Conservation (phyloP, 2,113 vertebrate species). For the Ciconia boyciana region DNA sequence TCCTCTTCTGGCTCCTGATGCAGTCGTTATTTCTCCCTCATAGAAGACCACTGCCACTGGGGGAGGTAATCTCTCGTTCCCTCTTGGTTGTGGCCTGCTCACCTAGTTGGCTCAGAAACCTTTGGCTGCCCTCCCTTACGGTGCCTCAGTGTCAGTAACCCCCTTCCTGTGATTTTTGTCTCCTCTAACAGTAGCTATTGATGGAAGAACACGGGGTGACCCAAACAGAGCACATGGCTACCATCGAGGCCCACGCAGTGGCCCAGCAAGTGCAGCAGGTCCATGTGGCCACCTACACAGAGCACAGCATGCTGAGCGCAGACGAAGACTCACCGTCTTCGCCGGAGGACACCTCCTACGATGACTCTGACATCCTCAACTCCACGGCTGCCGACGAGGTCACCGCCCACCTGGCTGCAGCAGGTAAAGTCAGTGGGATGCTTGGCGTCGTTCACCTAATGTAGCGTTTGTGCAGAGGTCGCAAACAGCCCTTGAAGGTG, state of each 20-base stretch:
- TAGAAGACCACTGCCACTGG: rapidly evolving
- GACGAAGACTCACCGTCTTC: slow-evolving; percentile 97
- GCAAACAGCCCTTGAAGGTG: neutral
- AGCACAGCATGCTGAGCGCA: slow-evolving; percentile 91
- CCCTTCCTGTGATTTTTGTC: neutral
- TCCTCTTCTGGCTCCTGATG: neutral
- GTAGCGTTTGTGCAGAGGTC: neutral
- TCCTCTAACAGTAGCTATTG: slow-evolving; percentile 48
- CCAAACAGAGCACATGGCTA: slow-evolving; percentile 93
- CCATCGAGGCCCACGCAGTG: slow-evolving; percentile 94
- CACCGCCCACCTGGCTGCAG: slow-evolving; percentile 94
- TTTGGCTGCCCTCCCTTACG: neutral
- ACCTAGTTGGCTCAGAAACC: neutral
- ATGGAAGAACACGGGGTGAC: slow-evolving; percentile 94
- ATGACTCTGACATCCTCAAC: slow-evolving; percentile 98
- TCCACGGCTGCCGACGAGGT: slow-evolving; percentile 93
- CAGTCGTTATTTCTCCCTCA: rapidly evolving
- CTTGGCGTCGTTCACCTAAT: rapidly evolving
- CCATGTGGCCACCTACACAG: slow-evolving; percentile 92
- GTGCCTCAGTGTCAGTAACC: neutral
- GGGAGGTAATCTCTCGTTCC: neutral
- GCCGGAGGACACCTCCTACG: slow-evolving; percentile 92
- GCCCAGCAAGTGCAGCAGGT: slow-evolving; percentile 92
- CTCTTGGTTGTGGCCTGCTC: neutral
- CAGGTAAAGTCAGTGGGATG: slow-evolving; percentile 73